These are phyloP conservation scores for Callocephalon fimbriatum DNA, from an alignment of 2,113 vertebrate species.

Conservation along the genomic window DNA sequence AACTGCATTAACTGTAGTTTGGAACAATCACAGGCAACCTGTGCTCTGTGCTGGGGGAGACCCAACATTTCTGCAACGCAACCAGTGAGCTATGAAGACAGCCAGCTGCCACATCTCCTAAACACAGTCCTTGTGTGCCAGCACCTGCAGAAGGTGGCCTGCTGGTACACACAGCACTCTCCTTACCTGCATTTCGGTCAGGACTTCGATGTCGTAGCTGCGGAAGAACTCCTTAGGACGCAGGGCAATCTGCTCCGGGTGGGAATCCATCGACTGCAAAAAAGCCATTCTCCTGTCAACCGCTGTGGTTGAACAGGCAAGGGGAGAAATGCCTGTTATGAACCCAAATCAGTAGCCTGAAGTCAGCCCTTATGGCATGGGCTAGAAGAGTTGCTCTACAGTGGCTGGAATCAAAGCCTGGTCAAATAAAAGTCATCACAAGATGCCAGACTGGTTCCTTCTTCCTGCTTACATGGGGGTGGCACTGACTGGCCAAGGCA, in stretches of 20 bases:
- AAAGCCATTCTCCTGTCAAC: not conserved
- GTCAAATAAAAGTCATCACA: not conserved
- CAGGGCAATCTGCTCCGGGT: constrained; percentile 90
- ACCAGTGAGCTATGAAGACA: not conserved
- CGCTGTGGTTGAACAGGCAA: fast-evolving
- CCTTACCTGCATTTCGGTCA: constrained; percentile 92
- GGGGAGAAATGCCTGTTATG: not conserved
- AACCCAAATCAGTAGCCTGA: not conserved
- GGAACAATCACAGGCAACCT: not conserved
- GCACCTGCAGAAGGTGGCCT: not conserved
- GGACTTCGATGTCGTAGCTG: constrained; percentile 90
- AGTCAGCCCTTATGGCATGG: not conserved
- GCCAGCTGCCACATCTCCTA: not conserved
- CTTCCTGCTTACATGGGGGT: fast-evolving
- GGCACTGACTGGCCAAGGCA: not conserved
- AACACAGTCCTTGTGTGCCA: not conserved
- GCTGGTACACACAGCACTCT: not conserved
- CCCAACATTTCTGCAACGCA: fast-evolving
- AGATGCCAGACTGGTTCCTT: not conserved
- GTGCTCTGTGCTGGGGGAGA: not conserved
- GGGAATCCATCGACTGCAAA: constrained; percentile 91
- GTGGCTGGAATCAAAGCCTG: not conserved
- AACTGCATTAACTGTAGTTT: not conserved
- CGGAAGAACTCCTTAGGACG: constrained; percentile 92
- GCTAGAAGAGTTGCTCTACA: not conserved